These are phyloP conservation scores for Betta splendens DNA, from an alignment of 2,797 vertebrate genomes.

Conservation along the genomic window DNA sequence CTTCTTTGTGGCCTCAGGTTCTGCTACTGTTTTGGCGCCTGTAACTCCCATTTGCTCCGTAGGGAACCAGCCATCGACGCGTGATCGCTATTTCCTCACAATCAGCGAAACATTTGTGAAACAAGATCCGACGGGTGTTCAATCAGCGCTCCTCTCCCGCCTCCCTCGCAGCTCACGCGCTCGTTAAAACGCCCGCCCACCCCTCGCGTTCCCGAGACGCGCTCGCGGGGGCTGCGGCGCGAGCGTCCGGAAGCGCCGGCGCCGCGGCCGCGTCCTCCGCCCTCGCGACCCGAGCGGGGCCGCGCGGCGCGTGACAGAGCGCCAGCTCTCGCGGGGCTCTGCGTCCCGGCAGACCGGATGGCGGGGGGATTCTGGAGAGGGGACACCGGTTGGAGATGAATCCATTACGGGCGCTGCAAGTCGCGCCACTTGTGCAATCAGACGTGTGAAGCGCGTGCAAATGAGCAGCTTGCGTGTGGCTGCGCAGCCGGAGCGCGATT, in stretches of 20 bases:
- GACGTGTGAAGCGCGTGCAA: constrained; percentile 71
- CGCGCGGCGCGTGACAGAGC: constrained; percentile 42
- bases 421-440: constrained; percentile 71
- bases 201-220: constrained; percentile 47
- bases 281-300: constrained; percentile 29
- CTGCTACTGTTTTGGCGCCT: neutral
- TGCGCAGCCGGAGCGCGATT: constrained; percentile 47
- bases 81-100: too few relatives aligned
- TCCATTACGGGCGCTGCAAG: constrained; percentile 47
- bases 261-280: constrained; percentile 36
- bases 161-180: constrained; percentile 31
- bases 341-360: constrained; percentile 6
- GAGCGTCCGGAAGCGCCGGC: constrained; percentile 46
- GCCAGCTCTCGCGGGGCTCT: constrained; percentile 8
- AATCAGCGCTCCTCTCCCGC: constrained; percentile 29
- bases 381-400: constrained; percentile 17
- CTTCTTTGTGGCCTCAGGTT: neutral
- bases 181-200: constrained; percentile 56
- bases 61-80: neutral
- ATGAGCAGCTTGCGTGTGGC: constrained; percentile 69
- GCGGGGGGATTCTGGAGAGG: constrained; percentile 23
- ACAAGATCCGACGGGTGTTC: constrained; percentile 30
- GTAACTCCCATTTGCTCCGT: neutral
- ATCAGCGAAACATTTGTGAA: neutral
- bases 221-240: constrained; percentile 32